phyloP scores from a whole-genome alignment of 2,888 invertebrate species.

The Drosophila stalkeri region DNA sequence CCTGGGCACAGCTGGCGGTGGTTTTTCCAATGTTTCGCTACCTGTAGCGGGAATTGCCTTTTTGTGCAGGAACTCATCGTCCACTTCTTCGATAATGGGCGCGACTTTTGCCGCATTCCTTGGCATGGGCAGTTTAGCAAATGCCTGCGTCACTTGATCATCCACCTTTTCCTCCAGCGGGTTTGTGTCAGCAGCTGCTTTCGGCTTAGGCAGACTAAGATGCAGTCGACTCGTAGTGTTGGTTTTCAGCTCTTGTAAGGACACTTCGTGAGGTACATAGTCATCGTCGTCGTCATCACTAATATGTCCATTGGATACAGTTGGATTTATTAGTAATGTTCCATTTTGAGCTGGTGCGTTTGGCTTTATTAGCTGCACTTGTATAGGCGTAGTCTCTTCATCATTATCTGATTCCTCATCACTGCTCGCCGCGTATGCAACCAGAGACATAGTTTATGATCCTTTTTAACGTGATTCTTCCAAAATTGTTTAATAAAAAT shows the following conservation, averaged over 20 bases:
- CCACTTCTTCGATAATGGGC: slow-evolving; percentile 85
- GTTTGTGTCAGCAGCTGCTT: slow-evolving; percentile 13
- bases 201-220: slow-evolving; percentile 81
- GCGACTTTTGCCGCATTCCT: slow-evolving; percentile 4
- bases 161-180: slow-evolving; percentile 18
- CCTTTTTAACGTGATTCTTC: not conserved
- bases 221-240: slow-evolving; percentile 26
- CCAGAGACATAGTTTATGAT: slow-evolving; percentile 86
- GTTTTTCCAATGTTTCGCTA: slow-evolving; percentile 63
- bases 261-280: slow-evolving; percentile 54
- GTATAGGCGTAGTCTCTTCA: slow-evolving; percentile 52
- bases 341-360: not conserved
- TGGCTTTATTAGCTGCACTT: slow-evolving; percentile 35
- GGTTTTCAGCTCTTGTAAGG: slow-evolving; percentile 46
- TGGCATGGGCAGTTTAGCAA: slow-evolving; percentile 83
- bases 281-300: slow-evolving; percentile 83
- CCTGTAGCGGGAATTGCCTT: slow-evolving; percentile 84
- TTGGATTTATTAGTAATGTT: not conserved
- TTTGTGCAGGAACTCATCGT: slow-evolving; percentile 88
- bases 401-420: slow-evolving; percentile 83
- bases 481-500: not conserved
- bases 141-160: slow-evolving; percentile 60
- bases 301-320: slow-evolving; percentile 65
- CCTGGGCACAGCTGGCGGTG: slow-evolving; percentile 79
- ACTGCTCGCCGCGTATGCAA: slow-evolving; percentile 87